A percentile compares a stretch with the other conserved stretches of the same genome.
phyloP scores from a whole-genome alignment of 2,113 vertebrate genomes.

The Cephalopterus ornatus region DNA sequence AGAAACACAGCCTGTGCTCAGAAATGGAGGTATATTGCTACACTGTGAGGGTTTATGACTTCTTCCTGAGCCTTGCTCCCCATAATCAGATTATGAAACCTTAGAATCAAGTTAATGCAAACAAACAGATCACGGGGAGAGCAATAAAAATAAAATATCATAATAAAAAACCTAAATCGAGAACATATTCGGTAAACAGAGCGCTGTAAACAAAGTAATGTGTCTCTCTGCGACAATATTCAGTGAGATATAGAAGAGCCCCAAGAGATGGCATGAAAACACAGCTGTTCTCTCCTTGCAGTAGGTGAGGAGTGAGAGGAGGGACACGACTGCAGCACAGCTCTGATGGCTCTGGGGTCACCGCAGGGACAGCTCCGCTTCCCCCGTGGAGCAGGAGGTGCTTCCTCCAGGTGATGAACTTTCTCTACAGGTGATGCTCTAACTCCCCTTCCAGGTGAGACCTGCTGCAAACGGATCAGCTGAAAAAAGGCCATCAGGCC shows the following conservation, averaged over 20 bases:
- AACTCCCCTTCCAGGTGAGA: background rate
- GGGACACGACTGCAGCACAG: background rate
- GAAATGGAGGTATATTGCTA: background rate
- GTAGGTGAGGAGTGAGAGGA: background rate
- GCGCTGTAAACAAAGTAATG: constrained; percentile 50
- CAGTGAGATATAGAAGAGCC: background rate
- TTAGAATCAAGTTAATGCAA: constrained; percentile 51
- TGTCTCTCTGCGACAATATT: constrained; percentile 9
- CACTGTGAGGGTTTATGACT: background rate
- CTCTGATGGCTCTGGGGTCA: accelerated
- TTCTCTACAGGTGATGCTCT: background rate
- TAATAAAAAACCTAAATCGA: constrained; percentile 47
- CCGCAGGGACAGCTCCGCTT: background rate
- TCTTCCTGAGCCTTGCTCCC: background rate
- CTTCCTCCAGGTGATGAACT: background rate
- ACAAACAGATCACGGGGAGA: constrained; percentile 51
- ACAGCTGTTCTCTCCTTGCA: constrained; percentile 16
- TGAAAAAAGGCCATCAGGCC: background rate
- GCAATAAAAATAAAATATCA: constrained; percentile 67
- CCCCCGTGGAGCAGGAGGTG: accelerated
- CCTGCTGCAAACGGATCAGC: background rate
- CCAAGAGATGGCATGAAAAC: constrained; percentile 42
- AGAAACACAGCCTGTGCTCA: background rate
- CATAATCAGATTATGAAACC: constrained; percentile 55
- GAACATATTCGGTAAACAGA: constrained; percentile 32